Evolutionary conservation across 1,140 invertebrate genomes (phyloP), one percentile per base, ranked within the genome.

Genomic region (Pectinophora gossypiella): DNA sequence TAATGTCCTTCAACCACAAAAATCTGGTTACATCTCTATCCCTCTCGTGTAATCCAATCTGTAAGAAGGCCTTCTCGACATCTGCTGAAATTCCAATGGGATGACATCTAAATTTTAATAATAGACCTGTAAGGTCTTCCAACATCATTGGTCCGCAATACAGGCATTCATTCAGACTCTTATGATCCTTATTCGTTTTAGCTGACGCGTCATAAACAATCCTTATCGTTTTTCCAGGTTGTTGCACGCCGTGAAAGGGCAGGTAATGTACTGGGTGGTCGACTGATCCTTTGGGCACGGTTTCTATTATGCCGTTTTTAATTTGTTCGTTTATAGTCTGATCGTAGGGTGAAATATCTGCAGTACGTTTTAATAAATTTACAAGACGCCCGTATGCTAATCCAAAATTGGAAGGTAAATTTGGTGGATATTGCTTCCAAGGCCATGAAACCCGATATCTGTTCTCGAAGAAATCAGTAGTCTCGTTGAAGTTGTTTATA

Each of bases 381-480:
- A 19, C 13, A 3, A 38, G 13, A 5, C 36, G 7, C 4, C 36
- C 36, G 13, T 38, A 38, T 15, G 36, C 36, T 38, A 38, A 36
- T 0, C 59, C 59, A 38, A 54, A 62, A 56, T 66, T 66, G 38
- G 40, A 27, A 13, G 55, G 47, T 10, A 65, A 19, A 12, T 56
- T 58, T 36, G 45, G 49, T 7, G 52, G 51, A 12, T 32, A 51
- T 20, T 65, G 48, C 18, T 15, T 49, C 61, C 59, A 65, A 12
- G 63, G 63, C 59, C 64, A 66, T 20, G 52, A 54, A 13, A 66
- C 54, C 38, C 43, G 35, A 46, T 67, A 67, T 38, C 54, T 59
- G 20, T 50, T 48, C 9, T 60, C 38, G n/a, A 38, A 44, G 35
- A 35, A 61, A 21, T 50, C 23, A 23, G 48, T 51, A 18, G 55